These are phyloP conservation scores for Dipodomys spectabilis DNA, from an alignment of 2,113 vertebrate genomes.

Conservation along the genomic window DNA sequence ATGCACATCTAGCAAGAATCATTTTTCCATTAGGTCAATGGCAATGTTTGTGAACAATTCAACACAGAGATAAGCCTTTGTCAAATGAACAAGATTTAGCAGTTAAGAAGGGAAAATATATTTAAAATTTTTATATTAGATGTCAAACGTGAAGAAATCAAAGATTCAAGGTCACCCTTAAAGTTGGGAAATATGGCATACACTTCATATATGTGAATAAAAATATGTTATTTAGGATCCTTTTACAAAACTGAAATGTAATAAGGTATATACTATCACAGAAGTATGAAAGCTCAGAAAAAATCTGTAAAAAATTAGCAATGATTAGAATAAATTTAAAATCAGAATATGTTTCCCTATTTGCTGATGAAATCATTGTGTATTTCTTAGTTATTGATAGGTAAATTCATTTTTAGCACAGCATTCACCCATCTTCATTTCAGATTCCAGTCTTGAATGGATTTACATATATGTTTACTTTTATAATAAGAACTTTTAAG, in stretches of 20 bases:
- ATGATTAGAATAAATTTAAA: neutral
- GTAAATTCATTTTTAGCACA: neutral
- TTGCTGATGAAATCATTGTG: neutral
- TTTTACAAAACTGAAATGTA: neutral
- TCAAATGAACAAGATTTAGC: neutral
- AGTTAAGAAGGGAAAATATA: neutral
- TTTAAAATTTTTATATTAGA: neutral
- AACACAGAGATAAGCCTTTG: neutral
- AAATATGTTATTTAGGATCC: neutral
- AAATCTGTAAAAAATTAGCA: neutral
- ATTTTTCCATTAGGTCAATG: constrained; percentile 51
- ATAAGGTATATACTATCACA: neutral
- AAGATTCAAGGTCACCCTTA: neutral
- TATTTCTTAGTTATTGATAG: neutral
- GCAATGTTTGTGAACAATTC: neutral
- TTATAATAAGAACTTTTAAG: neutral
- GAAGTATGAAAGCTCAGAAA: neutral
- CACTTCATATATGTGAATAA: neutral
- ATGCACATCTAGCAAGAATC: constrained; percentile 58
- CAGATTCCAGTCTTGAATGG: neutral
- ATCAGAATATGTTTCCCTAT: neutral
- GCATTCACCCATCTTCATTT: neutral
- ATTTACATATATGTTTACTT: neutral
- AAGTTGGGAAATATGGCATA: neutral
- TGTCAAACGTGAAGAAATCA: neutral